Conservation (phyloP, 2,797 vertebrate genomes). For the Parauchenoglanis ngamensis region DNA sequence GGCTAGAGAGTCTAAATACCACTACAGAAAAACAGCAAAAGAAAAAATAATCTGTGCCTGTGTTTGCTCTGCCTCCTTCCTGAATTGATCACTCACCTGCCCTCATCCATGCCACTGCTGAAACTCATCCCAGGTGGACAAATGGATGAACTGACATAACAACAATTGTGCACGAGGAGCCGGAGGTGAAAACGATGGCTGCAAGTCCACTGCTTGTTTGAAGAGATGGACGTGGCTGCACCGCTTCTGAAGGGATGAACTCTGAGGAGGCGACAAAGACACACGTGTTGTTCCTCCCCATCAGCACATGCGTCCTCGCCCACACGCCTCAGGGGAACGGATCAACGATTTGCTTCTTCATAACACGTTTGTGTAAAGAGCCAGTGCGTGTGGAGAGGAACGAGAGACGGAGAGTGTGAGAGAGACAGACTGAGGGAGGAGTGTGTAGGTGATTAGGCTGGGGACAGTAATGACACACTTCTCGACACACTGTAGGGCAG, state of each 20-base stretch:
- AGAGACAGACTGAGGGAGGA: conserved; percentile 40
- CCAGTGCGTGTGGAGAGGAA: conserved; percentile 13
- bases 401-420: conserved; percentile 1
- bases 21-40: not conserved
- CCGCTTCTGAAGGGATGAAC: conserved; percentile 77
- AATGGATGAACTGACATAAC: conserved; percentile 9
- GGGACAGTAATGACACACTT: conserved; percentile 73
- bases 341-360: conserved; percentile 35
- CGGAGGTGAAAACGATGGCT: conserved; percentile 31
- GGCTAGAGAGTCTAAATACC: not conserved
- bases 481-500: conserved; percentile 66
- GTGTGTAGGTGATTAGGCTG: conserved; percentile 64
- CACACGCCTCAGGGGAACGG: conserved; percentile 35
- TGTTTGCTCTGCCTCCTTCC: not conserved
- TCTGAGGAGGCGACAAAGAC: conserved; percentile 62
- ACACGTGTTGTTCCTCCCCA: conserved; percentile 35
- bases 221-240: conserved; percentile 41
- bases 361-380: conserved; percentile 43
- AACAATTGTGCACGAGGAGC: conserved; percentile 4
- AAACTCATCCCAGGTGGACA: conserved; percentile 66
- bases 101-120: conserved; percentile 72
- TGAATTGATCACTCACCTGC: conserved; percentile 69
- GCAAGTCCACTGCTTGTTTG: conserved; percentile 36
- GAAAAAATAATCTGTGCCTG: not conserved
- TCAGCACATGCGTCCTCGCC: conserved; percentile 36